Evolutionary conservation across 2,797 vertebrate species (phyloP), one percentile per base, ranked within the genome.

Genomic region (Pipistrellus nathusii): DNA sequence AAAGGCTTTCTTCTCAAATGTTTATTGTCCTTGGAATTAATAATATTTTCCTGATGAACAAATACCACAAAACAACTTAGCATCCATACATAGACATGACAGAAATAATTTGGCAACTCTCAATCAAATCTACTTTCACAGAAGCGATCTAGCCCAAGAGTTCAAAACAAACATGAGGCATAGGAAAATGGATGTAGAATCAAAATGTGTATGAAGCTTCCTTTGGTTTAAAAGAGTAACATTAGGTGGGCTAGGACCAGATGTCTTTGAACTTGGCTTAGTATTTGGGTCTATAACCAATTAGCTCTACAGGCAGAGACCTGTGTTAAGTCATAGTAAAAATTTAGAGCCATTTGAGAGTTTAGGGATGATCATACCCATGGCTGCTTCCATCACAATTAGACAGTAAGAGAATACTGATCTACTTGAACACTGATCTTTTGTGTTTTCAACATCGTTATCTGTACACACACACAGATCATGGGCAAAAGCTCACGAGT

Each of bases 1-100:
- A 91, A 95, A 88, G 55, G n/a, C 66, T 94, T 95, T 78, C 86
- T 92, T 92, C 73, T 93, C 55, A 90, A 85, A 85, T 57, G 10
- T 68, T 35, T 48, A 57, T 30, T 93, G 20, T 41, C 85, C 78
- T 73, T 91, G 66, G 90, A 92, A 72, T 87, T 64, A 38, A 62
- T 48, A 27, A 75, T 25, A 15, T 85, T 83, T 93, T 95, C 73
- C 64, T 88, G 38, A 82, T 72, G n/a, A 90, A 94, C 38, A 68
- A 72, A 81, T 10, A 94, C 20, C 27, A 53, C 38, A 66, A 55
- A 66, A 88, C 14, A 64, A 85, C 30, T 75, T 75, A 90, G 64
- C 15, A 55, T 66, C 53, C 21, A 78, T 0, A n/a, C 6, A 71
- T 0, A 91, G 35, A 80, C 2, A 32, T 32, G 59, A 66, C 7